Conservation (phyloP, 2,888 invertebrate genomes). For the Campoplex nolae region DNA sequence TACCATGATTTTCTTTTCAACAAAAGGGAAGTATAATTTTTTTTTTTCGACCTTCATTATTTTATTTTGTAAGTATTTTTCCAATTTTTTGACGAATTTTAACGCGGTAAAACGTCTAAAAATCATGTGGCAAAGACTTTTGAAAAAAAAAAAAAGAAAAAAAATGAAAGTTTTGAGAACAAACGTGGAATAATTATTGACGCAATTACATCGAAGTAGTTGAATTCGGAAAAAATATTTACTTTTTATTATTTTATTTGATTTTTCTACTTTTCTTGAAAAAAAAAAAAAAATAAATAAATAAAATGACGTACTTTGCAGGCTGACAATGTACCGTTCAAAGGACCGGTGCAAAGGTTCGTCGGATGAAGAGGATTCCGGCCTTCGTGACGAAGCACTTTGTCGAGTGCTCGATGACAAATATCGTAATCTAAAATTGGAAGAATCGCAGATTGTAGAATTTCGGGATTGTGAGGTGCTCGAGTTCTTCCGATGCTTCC, state of each 20-base stretch:
- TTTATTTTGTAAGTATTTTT: background rate
- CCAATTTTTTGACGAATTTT: no score
- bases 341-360: constrained; percentile 78
- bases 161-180: background rate
- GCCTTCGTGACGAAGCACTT: constrained; percentile 71
- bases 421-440: constrained; percentile 75
- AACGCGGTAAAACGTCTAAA: background rate
- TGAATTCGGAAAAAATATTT: background rate
- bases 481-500: constrained; percentile 81
- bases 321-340: constrained; percentile 72
- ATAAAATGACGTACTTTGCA: constrained; percentile 72
- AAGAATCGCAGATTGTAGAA: constrained; percentile 78
- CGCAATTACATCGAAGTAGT: background rate
- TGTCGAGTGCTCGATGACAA: constrained; percentile 72
- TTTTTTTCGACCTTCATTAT: background rate
- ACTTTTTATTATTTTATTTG: background rate
- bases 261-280: background rate
- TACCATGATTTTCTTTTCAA: no score
- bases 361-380: constrained; percentile 73
- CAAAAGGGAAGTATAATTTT: background rate
- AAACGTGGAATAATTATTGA: background rate
- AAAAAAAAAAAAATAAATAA: background rate
- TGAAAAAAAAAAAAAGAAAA: background rate
- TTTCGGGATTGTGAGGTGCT: constrained; percentile 74
- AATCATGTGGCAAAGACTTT: background rate